Conservation (phyloP, 2,797 vertebrate species). For the Rhadinocentrus ornatus region DNA sequence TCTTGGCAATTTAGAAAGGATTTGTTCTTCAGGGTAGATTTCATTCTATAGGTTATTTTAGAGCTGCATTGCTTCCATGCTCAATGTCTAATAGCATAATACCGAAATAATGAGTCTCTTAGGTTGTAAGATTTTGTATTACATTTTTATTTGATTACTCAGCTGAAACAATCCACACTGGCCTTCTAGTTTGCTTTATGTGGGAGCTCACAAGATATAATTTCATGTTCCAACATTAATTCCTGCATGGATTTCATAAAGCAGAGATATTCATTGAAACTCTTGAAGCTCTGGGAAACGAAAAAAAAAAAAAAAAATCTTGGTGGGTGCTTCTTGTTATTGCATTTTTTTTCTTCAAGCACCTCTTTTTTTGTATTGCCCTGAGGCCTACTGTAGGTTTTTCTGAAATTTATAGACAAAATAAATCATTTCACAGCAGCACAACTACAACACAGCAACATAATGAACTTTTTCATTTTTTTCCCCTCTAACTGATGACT, state of each 20-base stretch:
- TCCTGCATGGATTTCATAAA: constrained; percentile 50
- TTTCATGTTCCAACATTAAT: constrained; percentile 54
- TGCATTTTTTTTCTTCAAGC: constrained; percentile 34
- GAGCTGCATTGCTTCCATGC: constrained; percentile 40
- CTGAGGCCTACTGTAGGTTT: constrained; percentile 43
- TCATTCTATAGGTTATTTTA: constrained; percentile 48
- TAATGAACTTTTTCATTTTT: constrained; percentile 2
- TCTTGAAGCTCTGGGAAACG: constrained; percentile 49
- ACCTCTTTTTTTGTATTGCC: constrained; percentile 47
- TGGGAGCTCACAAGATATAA: constrained; percentile 54
- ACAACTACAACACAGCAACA: constrained; percentile 21
- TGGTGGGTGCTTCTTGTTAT: constrained; percentile 60
- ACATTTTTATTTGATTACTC: constrained; percentile 71
- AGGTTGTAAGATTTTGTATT: constrained; percentile 62
- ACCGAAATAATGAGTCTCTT: constrained; percentile 71
- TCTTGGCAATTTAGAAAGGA: constrained; percentile 13
- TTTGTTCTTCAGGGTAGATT: constrained; percentile 38
- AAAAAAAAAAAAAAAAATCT: constrained; percentile 29
- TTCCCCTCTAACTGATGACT: constrained; percentile 9
- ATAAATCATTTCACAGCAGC: constrained; percentile 32
- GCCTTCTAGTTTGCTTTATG: constrained; percentile 67
- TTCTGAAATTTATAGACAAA: constrained; percentile 49
- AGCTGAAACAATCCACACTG: constrained; percentile 62
- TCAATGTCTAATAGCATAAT: constrained; percentile 60
- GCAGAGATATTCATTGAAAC: constrained; percentile 51